Conservation (phyloP, 2,888 invertebrate genomes). For the Clostera curtula region DNA sequence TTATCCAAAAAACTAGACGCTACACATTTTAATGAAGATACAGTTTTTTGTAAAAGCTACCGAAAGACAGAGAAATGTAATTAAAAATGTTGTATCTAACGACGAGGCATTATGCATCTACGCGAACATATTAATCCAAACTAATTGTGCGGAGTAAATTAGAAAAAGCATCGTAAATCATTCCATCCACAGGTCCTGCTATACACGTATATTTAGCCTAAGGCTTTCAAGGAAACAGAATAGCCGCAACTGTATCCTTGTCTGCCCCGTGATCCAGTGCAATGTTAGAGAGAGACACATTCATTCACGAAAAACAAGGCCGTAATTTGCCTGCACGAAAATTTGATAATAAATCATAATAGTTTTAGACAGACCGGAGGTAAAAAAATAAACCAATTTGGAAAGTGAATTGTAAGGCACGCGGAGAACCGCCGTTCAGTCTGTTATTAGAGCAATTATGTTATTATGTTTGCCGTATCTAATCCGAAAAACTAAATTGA, state of each 20-base stretch:
- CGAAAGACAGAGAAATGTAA: slow-evolving; percentile 33
- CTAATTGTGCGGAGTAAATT: slow-evolving; percentile 63
- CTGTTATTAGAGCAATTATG: slow-evolving; percentile 75
- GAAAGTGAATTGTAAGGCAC: slow-evolving; percentile 75
- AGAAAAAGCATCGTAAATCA: slow-evolving; percentile 63
- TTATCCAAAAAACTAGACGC: not conserved
- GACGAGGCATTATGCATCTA: slow-evolving; percentile 39
- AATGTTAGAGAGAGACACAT: slow-evolving; percentile 46
- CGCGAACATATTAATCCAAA: slow-evolving; percentile 62
- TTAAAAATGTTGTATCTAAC: slow-evolving; percentile 44
- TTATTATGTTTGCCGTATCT: slow-evolving; percentile 74
- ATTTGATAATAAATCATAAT: slow-evolving; percentile 74
- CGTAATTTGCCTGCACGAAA: slow-evolving; percentile 73
- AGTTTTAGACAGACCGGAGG: slow-evolving; percentile 68
- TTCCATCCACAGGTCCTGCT: slow-evolving; percentile 49
- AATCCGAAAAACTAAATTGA: slow-evolving; percentile 75
- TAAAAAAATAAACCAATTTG: slow-evolving; percentile 73
- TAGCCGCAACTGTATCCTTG: slow-evolving; percentile 43
- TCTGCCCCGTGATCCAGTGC: slow-evolving; percentile 29
- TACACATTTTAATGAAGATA: slow-evolving; percentile 8
- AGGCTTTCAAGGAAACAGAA: slow-evolving; percentile 59
- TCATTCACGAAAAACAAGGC: slow-evolving; percentile 55
- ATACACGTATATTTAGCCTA: slow-evolving; percentile 44
- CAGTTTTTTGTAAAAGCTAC: slow-evolving; percentile 27
- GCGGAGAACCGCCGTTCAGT: slow-evolving; percentile 53